Conservation (phyloP, 2,888 invertebrate species). For the Nephrocerus scutellatus region DNA sequence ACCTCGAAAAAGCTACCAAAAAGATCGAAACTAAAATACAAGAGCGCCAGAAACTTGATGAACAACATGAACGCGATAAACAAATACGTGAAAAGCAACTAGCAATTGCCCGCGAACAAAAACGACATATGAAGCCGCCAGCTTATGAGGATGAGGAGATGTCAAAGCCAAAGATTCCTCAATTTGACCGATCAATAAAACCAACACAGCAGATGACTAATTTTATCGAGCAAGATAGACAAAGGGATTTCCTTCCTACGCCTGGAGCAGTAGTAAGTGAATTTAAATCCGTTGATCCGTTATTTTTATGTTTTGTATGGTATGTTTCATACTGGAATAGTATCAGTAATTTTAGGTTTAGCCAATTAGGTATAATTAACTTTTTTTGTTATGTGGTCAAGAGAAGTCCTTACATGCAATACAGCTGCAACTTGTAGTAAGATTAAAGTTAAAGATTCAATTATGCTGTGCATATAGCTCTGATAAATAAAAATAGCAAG, state of each 20-base stretch:
- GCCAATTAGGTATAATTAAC: too few species aligned
- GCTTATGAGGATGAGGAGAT: slow-evolving; percentile 35
- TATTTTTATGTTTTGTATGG: too few species aligned
- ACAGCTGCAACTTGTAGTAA: too few species aligned
- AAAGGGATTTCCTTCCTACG: slow-evolving; percentile 56
- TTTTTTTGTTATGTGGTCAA: too few species aligned
- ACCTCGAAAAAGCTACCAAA: slow-evolving; percentile 42
- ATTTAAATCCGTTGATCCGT: too few species aligned
- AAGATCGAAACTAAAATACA: slow-evolving; percentile 51
- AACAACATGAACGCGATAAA: slow-evolving; percentile 50
- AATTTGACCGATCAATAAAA: slow-evolving; percentile 58
- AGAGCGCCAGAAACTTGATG: slow-evolving; percentile 49
- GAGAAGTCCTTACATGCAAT: too few species aligned
- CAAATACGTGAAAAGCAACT: slow-evolving; percentile 50
- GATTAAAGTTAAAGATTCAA: too few species aligned
- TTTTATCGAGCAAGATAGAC: too few species aligned
- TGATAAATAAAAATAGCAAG: too few species aligned
- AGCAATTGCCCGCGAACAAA: slow-evolving; percentile 50
- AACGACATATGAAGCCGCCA: slow-evolving; percentile 41
- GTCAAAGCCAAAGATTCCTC: slow-evolving; percentile 48
- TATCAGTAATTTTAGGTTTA: too few species aligned
- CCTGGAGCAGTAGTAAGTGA: slow-evolving; percentile 53
- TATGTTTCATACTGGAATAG: too few species aligned
- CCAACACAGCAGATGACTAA: slow-evolving; percentile 46
- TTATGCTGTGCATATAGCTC: too few species aligned